A percentile compares a stretch with the other conserved stretches of the same genome.
Evolutionary conservation across 2,797 vertebrate genomes (phyloP).

Genomic region (Australoheros facetus): DNA sequence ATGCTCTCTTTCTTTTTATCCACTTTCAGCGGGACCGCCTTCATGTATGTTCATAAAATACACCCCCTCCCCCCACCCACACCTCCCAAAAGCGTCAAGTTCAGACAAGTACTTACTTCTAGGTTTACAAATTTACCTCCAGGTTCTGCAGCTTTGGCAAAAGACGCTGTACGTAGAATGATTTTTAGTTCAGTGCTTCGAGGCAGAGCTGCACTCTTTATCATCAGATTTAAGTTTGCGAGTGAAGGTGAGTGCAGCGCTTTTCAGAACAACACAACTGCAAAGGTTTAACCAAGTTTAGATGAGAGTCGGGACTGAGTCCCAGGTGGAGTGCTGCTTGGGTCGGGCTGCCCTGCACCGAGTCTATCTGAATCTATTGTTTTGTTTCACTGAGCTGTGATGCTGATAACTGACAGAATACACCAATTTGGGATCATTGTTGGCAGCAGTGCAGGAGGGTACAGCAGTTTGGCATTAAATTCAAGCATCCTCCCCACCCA

Average conservation of each 20-base stretch:
- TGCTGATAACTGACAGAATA: slow-evolving; percentile 57
- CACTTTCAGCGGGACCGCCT: slow-evolving; percentile 50
- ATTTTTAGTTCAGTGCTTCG: slow-evolving; percentile 25
- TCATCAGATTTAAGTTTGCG: not conserved
- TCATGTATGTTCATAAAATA: slow-evolving; percentile 74
- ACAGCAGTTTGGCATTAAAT: slow-evolving; percentile 34
- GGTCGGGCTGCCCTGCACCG: slow-evolving; percentile 31
- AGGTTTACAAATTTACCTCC: slow-evolving; percentile 79
- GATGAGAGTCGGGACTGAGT: not conserved
- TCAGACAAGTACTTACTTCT: slow-evolving; percentile 74
- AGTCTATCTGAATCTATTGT: slow-evolving; percentile 46
- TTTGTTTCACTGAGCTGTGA: slow-evolving; percentile 52
- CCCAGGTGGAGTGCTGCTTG: not conserved
- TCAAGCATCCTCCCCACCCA: slow-evolving; percentile 32
- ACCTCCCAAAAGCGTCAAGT: slow-evolving; percentile 73
- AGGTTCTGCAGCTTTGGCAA: slow-evolving; percentile 70
- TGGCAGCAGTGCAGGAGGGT: slow-evolving; percentile 47
- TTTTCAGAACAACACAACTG: not conserved
- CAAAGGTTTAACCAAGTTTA: not conserved
- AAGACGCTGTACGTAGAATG: slow-evolving; percentile 7
- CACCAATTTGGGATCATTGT: slow-evolving; percentile 32
- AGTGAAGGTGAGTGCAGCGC: not conserved
- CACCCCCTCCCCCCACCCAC: slow-evolving; percentile 48
- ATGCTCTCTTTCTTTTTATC: slow-evolving; percentile 16
- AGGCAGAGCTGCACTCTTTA: not conserved